Conservation (phyloP, 2,113 vertebrate species). For the Dermatemys mawii region DNA sequence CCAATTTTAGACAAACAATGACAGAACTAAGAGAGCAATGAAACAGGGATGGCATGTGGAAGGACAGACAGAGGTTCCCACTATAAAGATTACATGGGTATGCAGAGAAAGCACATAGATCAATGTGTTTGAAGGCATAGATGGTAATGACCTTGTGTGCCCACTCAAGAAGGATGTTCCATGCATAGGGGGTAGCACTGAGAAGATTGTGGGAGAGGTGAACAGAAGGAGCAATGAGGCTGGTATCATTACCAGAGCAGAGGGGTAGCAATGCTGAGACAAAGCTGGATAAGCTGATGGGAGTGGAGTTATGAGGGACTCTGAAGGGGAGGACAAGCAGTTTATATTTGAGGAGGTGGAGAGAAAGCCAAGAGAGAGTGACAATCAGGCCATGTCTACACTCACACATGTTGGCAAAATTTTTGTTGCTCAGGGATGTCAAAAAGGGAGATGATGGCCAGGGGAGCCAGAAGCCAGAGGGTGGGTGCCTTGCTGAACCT, state of each 20-base stretch:
- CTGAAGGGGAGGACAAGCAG: too few species aligned
- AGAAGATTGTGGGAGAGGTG: not conserved
- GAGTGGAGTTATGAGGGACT: not conserved
- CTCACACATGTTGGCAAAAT: too few species aligned
- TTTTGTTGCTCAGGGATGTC: too few species aligned
- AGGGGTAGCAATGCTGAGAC: fast-evolving
- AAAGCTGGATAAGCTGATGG: not conserved
- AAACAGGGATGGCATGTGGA: not conserved
- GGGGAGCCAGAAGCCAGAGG: too few species aligned
- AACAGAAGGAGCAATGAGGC: too few species aligned
- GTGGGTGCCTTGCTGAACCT: too few species aligned
- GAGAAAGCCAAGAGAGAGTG: fast-evolving
- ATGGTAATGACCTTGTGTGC: not conserved
- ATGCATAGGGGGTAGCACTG: not conserved
- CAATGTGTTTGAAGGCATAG: fast-evolving
- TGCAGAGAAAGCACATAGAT: not conserved
- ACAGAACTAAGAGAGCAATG: not conserved
- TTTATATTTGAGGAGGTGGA: not conserved
- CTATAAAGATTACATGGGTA: not conserved
- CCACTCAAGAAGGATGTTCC: fast-evolving
- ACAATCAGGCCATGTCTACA: not conserved
- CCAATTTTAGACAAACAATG: not conserved
- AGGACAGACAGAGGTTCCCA: not conserved
- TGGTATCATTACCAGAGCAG: not conserved
- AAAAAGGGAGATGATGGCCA: too few species aligned